Evolutionary conservation across 2,797 vertebrate species (phyloP).

Genomic region (Rallus crepitans): DNA sequence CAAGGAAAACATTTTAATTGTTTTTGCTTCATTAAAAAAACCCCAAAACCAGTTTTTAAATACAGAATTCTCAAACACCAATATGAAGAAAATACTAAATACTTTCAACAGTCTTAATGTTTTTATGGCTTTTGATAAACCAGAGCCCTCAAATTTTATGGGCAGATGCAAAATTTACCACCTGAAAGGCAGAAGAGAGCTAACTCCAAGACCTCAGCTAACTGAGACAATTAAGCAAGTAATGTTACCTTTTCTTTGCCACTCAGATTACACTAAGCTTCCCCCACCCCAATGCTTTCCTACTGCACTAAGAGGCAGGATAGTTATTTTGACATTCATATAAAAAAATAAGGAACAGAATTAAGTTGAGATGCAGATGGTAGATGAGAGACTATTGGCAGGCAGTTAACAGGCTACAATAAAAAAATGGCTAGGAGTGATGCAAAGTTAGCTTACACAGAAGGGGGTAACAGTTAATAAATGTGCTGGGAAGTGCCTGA

Average conservation of each 20-base stretch:
- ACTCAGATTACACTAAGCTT: neutral
- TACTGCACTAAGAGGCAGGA: neutral
- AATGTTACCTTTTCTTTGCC: neutral
- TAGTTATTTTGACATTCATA: neutral
- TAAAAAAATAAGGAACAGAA: neutral
- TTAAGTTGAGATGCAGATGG: neutral
- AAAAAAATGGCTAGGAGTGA: neutral
- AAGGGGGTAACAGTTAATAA: neutral
- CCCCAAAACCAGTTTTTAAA: neutral
- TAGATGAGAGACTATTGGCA: neutral
- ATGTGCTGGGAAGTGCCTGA: neutral
- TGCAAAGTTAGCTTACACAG: neutral
- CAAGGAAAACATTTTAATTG: neutral
- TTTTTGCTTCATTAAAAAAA: neutral
- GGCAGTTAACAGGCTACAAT: neutral
- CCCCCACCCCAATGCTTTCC: neutral
- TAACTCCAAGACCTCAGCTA: neutral
- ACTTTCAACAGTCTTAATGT: neutral
- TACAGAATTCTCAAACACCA: slow-evolving; percentile 3
- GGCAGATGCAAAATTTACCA: neutral
- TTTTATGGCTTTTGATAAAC: slow-evolving; percentile 51
- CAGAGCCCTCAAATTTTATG: neutral
- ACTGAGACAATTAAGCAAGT: neutral
- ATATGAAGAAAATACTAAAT: neutral
- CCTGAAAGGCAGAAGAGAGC: neutral